phyloP scores from a whole-genome alignment of 2,797 vertebrate species.

The Adrianichthys oophorus region DNA sequence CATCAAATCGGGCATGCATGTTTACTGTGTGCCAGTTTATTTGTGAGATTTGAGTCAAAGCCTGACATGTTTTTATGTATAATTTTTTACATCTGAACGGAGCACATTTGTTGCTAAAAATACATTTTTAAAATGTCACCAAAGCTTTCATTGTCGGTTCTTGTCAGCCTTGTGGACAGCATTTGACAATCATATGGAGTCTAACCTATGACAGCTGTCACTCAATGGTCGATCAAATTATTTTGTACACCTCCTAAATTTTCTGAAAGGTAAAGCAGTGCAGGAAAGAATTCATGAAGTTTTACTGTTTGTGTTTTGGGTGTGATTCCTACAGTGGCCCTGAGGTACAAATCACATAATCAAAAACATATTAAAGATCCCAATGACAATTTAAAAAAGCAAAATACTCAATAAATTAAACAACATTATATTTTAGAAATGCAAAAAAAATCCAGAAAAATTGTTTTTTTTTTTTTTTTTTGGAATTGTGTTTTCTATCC shows the following conservation, averaged over 20 bases:
- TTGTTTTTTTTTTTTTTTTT: too few species aligned
- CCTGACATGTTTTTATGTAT: not conserved
- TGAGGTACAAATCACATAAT: too few species aligned
- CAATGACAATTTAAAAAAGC: too few species aligned
- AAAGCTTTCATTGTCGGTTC: conserved; percentile 28
- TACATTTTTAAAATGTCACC: conserved; percentile 14
- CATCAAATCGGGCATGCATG: not conserved
- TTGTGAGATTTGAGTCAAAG: not conserved
- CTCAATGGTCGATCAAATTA: conserved; percentile 31
- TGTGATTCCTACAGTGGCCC: too few species aligned
- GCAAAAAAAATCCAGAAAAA: not conserved
- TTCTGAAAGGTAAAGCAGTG: not conserved
- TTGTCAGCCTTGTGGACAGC: conserved; percentile 23
- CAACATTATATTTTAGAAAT: conserved; percentile 2
- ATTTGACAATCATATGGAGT: conserved; percentile 28
- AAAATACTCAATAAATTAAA: too few species aligned
- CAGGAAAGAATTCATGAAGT: too few species aligned
- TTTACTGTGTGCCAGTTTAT: not conserved
- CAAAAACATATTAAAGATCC: too few species aligned
- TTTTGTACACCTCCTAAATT: conserved; percentile 24
- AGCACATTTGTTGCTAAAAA: conserved; percentile 7
- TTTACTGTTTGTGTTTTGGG: too few species aligned
- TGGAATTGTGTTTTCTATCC: too few species aligned
- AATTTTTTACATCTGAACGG: conserved; percentile 7
- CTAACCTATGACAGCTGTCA: conserved; percentile 39